Evolutionary conservation across 2,888 invertebrate species (phyloP), one percentile per base, ranked within the genome.

Genomic region (Agonopterix alstromeriana): DNA sequence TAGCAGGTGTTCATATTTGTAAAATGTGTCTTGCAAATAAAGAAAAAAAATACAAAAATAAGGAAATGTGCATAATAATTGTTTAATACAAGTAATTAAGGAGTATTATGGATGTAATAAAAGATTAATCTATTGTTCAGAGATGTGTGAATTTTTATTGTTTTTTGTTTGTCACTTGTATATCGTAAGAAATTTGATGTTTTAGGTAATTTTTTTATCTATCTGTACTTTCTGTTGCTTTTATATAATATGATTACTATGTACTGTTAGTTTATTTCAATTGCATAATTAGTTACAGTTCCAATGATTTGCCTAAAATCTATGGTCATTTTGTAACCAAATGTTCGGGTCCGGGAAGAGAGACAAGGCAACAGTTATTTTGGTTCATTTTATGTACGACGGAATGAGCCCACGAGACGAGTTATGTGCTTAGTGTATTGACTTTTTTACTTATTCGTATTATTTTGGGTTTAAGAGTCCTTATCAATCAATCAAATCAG

Each of bases 31-130:
- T 73, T 65, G 64, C 65, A 69, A 70, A 55, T 47, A 48, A 63
- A 55, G 50, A 65, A 60, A 66, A n/a, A 60, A 67, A 58, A 61
- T 46, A 53, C 50, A 56, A 56, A 63, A 69, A 67, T 58, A 65
- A 66, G 53, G 48, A 67, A 67, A 68, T 67, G 65, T 73, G 79
- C 77, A 82, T 82, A 82, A 79, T 80, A 75, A 54, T 53, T 57
- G 46, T 58, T 54, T 53, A 27, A 27, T 27, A 54, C 42, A 57
- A 51, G 56, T 65, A 63, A 63, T 63, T 68, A 65, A 64, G 57
- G 54, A 58, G 53, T 65, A 60, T 60, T 27, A 58, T 63, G 56
- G 54, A 55, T 57, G 57, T 50, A 48, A 52, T 49, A 45, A 45
- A 48, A 40, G 43, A 38, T 55, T 50, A 52, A 56, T 53, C 51